Evolutionary conservation across 1,140 invertebrate genomes (phyloP).

Genomic region (Ceratoteleas bidentatus): DNA sequence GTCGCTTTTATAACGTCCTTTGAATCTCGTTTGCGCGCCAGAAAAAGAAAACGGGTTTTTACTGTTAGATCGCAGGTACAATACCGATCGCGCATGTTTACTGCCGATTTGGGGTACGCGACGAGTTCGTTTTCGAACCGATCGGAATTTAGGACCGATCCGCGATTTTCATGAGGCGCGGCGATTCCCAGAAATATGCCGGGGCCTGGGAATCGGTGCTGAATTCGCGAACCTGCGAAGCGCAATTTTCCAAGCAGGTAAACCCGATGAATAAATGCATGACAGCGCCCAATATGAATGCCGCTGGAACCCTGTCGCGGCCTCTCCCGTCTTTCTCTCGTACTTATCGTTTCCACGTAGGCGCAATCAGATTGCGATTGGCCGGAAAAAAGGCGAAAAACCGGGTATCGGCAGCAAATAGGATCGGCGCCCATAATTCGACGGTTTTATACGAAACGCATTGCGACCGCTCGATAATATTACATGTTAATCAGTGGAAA

Average conservation of each 20-base stretch:
- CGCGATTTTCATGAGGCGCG: too few species aligned
- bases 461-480: constrained; percentile 33
- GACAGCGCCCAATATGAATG: not conserved
- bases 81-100: too few species aligned
- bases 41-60: too few species aligned
- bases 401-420: constrained; percentile 15
- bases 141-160: too few species aligned
- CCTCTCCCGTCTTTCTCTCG: not conserved
- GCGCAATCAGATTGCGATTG: constrained; percentile 18
- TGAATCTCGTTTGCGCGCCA: too few species aligned
- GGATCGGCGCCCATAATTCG: constrained; percentile 28
- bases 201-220: too few species aligned
- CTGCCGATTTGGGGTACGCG: too few species aligned
- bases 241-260: not conserved
- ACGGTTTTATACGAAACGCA: constrained; percentile 35
- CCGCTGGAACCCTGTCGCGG: not conserved
- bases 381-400: constrained; percentile 7
- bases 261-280: constrained; percentile 1
- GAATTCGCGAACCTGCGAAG: too few species aligned
- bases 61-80: too few species aligned
- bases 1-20: too few species aligned
- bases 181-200: too few species aligned
- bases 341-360: constrained; percentile 10
- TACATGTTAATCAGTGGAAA: constrained; percentile 51
- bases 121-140: too few species aligned